Conservation (phyloP, 1,140 invertebrate species). For the Drosophila gunungcola region DNA sequence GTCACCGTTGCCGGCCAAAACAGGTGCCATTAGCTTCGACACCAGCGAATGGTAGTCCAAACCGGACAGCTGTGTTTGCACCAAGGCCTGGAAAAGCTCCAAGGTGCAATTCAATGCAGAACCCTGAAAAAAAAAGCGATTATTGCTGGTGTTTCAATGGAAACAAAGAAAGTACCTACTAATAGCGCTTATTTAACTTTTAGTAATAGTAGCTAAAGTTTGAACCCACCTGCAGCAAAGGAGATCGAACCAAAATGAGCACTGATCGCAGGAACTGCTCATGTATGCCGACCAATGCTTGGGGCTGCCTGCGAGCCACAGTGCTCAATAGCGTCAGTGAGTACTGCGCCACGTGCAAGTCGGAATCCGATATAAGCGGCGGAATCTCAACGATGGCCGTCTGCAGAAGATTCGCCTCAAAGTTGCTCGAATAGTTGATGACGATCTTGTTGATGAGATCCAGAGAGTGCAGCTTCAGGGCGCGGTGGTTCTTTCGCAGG, state of each 20-base stretch:
- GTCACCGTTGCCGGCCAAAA: slow-evolving; percentile 60
- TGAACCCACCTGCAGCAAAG: slow-evolving; percentile 90
- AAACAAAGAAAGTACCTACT: not conserved
- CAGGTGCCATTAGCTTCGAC: slow-evolving; percentile 89
- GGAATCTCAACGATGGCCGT: slow-evolving; percentile 94
- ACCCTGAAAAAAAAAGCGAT: slow-evolving; percentile 86
- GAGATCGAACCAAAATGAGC: slow-evolving; percentile 94
- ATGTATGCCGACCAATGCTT: slow-evolving; percentile 79
- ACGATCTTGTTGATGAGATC: slow-evolving; percentile 95
- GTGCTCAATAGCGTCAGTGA: slow-evolving; percentile 90
- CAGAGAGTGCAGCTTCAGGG: slow-evolving; percentile 96
- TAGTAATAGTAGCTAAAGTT: not conserved
- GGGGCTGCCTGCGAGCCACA: slow-evolving; percentile 86
- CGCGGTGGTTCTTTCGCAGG: slow-evolving; percentile 98
- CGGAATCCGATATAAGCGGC: slow-evolving; percentile 95
- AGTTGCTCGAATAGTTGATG: slow-evolving; percentile 91
- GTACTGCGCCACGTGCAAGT: slow-evolving; percentile 98
- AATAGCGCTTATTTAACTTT: too few relatives aligned
- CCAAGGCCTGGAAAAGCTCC: slow-evolving; percentile 96
- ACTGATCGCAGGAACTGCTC: slow-evolving; percentile 93
- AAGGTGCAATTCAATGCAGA: slow-evolving; percentile 94
- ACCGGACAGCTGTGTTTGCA: slow-evolving; percentile 91
- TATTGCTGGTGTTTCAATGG: not conserved
- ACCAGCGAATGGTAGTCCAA: slow-evolving; percentile 93
- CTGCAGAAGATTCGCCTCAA: slow-evolving; percentile 90